A percentile compares a stretch with the other conserved stretches of the same genome.
Conservation (phyloP, 2,888 invertebrate species). For the Athripsodes cinereus region DNA sequence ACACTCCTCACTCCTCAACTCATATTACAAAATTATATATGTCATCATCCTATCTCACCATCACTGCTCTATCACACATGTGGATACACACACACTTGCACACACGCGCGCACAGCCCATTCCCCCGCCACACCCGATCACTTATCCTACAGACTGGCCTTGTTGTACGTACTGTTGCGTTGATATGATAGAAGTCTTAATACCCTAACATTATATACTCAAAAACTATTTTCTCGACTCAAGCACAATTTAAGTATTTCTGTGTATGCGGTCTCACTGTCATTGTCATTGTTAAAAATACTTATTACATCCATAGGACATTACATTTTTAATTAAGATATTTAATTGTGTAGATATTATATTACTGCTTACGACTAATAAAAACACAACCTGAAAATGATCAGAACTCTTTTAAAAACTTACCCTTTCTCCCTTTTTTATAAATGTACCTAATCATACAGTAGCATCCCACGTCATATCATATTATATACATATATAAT, state of each 20-base stretch:
- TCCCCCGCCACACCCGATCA: constrained; percentile 9
- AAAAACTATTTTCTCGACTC: constrained; percentile 26
- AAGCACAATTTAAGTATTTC: constrained; percentile 2
- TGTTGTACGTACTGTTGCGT: neutral
- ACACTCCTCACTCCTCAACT: neutral
- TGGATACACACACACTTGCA: neutral
- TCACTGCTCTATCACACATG: too few relatives aligned
- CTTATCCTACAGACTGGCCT: constrained; percentile 15
- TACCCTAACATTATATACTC: constrained; percentile 14
- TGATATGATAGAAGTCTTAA: neutral
- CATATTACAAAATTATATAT: too few relatives aligned
- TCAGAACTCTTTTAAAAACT: too few relatives aligned
- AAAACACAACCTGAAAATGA: too few relatives aligned
- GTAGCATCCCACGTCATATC: too few relatives aligned
- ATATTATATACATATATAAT: too few relatives aligned
- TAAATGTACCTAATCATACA: too few relatives aligned
- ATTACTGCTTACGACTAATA: neutral
- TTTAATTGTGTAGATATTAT: neutral
- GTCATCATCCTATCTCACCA: too few relatives aligned
- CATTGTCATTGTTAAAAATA: neutral
- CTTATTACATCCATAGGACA: neutral
- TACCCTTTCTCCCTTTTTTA: too few relatives aligned
- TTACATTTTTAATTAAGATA: neutral
- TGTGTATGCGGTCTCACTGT: neutral
- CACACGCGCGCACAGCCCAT: neutral